Evolutionary conservation across 2,113 vertebrate genomes (phyloP).

Genomic region (Sylvicapra grimmia): DNA sequence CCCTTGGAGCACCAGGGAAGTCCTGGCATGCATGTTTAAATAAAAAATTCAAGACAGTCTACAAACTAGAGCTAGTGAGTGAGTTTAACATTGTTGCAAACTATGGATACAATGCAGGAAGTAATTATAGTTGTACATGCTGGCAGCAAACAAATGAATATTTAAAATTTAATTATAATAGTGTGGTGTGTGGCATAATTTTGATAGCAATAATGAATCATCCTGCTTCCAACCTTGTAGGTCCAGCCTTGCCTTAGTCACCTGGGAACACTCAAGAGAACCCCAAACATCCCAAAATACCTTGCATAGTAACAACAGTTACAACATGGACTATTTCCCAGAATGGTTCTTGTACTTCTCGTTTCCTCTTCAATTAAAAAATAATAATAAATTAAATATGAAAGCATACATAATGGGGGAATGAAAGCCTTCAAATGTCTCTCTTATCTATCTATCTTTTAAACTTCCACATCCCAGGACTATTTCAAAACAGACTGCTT

Average conservation of each 20-base stretch:
- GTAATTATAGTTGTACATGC: not conserved
- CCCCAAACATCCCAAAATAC: accelerated
- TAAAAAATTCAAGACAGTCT: not conserved
- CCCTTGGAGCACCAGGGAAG: not conserved
- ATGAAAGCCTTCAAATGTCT: not conserved
- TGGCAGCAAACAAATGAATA: not conserved
- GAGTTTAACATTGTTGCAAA: not conserved
- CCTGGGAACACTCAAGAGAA: too few relatives aligned
- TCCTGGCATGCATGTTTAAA: not conserved
- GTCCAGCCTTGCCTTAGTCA: not conserved
- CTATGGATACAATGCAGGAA: not conserved
- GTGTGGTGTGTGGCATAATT: not conserved
- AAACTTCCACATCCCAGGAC: not conserved
- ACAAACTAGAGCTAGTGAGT: not conserved
- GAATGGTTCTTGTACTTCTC: accelerated
- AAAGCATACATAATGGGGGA: accelerated
- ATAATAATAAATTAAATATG: not conserved
- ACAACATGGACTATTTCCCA: not conserved
- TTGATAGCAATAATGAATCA: not conserved
- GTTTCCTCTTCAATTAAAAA: not conserved
- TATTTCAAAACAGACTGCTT: not conserved
- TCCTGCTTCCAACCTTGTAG: not conserved
- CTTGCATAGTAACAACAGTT: not conserved
- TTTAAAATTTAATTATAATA: not conserved
- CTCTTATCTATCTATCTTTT: not conserved